Base-by-base conservation (phyloP, 2,888 invertebrate species). In the Fragum fragum region DNA sequence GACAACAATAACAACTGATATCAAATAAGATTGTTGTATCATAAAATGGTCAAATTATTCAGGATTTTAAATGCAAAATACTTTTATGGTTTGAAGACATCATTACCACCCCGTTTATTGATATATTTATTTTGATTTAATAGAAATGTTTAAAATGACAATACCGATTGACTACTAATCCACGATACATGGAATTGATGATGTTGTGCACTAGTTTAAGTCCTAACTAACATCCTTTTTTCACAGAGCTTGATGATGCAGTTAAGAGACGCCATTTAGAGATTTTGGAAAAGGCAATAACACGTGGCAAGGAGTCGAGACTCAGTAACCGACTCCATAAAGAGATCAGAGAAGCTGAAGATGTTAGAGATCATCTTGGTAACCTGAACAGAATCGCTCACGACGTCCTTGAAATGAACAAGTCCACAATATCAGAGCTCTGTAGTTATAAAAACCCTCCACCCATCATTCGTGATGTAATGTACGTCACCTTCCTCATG, bases 361-460 rank as follows among this genome's bases (percentile, higher is more conserved):
- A 87, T 11, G 72, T 89, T 9, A 63, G 85, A 16, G 75, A 88
- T 7, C 88, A 90, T 47, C 81, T 90, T 42, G 66, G 69, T 29
- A 79, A 83, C 28, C 77, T 90, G 29, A 77, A 88, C 72, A 73
- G 78, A 14, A 86, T 87, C 69, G 82, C 88, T 1, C 88, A 89
- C 66, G 85, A 88, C 18, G 74, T 90, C 14, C 79, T 90, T 16
- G 83, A 86, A 52, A 88, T 90, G 87, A 86, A 87, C 42, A 88
- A 87, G 63, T 21, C 89, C 28, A 89, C 89, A 0, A 86, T 90
- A 63, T 78, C 89, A 0, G 90, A 90, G 69, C 66, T 90, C n/a
- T 79, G 76, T n/a, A 87, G 81, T 69, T 90, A 87, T 70, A 87
- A 83, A 63, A 69, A 73, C 21, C 88, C 89, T 0, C 79, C 73